phyloP scores from a whole-genome alignment of 2,113 vertebrate species.

The Periophthalmodon schlosseri region DNA sequence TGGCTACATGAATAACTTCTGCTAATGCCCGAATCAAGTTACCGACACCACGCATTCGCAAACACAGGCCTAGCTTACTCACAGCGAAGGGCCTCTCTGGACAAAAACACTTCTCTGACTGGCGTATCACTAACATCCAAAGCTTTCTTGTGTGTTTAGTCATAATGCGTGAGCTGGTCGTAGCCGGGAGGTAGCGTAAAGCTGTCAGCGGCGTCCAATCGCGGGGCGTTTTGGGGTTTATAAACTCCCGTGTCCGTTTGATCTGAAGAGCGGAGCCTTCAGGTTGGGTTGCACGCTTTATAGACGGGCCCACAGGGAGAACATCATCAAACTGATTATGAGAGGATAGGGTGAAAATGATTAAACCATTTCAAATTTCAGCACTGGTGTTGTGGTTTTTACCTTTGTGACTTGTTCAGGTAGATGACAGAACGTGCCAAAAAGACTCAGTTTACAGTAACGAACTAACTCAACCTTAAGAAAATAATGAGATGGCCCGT shows the following conservation, averaged over 20 bases:
- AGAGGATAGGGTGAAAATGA: not conserved
- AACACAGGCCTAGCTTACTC: constrained; percentile 2
- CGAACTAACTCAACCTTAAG: too few relatives aligned
- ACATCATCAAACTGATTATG: constrained; percentile 19
- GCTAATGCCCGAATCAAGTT: constrained; percentile 38
- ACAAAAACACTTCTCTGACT: constrained; percentile 15
- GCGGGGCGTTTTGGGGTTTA: constrained; percentile 26
- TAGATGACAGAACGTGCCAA: too few relatives aligned
- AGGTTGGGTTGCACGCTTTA: constrained; percentile 36
- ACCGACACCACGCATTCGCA: constrained; percentile 28
- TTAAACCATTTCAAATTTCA: not conserved
- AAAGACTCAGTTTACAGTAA: too few relatives aligned
- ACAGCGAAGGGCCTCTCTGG: constrained; percentile 1
- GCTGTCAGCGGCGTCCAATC: constrained; percentile 55
- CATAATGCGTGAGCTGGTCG: constrained; percentile 17
- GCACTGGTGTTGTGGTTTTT: too few relatives aligned
- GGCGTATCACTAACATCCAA: constrained; percentile 3
- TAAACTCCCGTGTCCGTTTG: constrained; percentile 32
- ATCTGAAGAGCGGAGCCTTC: constrained; percentile 56
- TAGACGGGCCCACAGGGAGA: constrained; percentile 34
- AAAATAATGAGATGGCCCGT: too few relatives aligned
- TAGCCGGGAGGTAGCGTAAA: constrained; percentile 43
- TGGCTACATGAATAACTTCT: constrained; percentile 60
- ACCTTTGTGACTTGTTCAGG: too few relatives aligned
- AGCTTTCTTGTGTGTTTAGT: constrained; percentile 17